phyloP scores from a whole-genome alignment of 2,888 invertebrate species.

The Tetragnatha montana region DNA sequence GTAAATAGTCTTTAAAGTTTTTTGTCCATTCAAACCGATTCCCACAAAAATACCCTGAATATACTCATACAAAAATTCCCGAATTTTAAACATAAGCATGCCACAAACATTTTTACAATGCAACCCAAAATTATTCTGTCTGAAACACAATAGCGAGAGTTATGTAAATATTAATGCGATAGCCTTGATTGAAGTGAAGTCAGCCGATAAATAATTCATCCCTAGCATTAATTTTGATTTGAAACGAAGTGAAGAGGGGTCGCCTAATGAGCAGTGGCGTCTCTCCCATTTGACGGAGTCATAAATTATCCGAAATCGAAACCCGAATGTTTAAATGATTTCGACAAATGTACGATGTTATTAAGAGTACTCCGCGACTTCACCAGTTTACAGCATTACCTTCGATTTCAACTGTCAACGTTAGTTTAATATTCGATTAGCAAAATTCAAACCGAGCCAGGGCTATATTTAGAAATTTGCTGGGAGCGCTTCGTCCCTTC shows the following conservation, averaged over 20 bases:
- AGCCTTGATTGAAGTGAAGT: not conserved
- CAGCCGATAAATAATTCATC: slow-evolving; percentile 28
- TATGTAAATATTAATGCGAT: not conserved
- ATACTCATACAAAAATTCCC: too few species aligned
- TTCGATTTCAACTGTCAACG: not conserved
- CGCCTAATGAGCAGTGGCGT: slow-evolving; percentile 26
- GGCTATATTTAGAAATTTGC: slow-evolving; percentile 19
- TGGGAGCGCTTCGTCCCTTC: not conserved
- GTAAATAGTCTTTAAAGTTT: too few species aligned
- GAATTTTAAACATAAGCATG: too few species aligned
- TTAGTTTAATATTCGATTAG: slow-evolving; percentile 23
- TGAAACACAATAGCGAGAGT: not conserved
- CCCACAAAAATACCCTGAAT: too few species aligned
- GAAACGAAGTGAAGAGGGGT: not conserved
- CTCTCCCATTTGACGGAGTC: slow-evolving; percentile 31
- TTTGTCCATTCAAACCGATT: too few species aligned
- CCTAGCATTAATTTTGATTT: slow-evolving; percentile 24
- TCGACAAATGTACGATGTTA: slow-evolving; percentile 14
- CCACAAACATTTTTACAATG: too few species aligned
- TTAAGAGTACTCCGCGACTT: not conserved
- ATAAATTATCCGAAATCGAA: slow-evolving; percentile 44
- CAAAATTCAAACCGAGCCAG: slow-evolving; percentile 11
- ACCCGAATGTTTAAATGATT: slow-evolving; percentile 40
- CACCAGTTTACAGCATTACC: slow-evolving; percentile 4
- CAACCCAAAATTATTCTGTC: too few species aligned